phyloP scores from a whole-genome alignment of 2,113 vertebrate genomes.

The Perccottus glenii region DNA sequence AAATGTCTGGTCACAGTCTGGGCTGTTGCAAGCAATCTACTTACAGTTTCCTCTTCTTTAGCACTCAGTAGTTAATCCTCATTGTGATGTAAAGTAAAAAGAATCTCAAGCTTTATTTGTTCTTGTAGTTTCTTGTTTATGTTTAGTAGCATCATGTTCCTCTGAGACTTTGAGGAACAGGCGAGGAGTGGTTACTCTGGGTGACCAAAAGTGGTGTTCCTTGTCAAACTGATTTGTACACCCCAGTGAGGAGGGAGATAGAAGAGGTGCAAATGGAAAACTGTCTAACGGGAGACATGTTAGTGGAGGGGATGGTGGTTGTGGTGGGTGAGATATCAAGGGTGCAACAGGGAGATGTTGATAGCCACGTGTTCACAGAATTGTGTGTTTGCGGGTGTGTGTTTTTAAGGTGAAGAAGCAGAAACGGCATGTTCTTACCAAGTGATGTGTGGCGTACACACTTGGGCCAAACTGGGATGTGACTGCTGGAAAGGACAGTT shows the following conservation, averaged over 20 bases:
- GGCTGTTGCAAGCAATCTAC: slow-evolving; percentile 24
- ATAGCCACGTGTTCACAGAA: slow-evolving; percentile 33
- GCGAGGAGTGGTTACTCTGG: slow-evolving; percentile 38
- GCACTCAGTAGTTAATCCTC: slow-evolving; percentile 26
- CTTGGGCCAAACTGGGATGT: slow-evolving; percentile 2
- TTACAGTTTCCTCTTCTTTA: slow-evolving; percentile 32
- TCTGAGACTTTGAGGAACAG: slow-evolving; percentile 19
- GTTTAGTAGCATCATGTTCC: slow-evolving; percentile 60
- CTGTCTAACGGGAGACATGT: slow-evolving; percentile 62
- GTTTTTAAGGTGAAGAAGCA: slow-evolving; percentile 17
- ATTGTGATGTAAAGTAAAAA: slow-evolving; percentile 19
- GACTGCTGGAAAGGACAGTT: slow-evolving; percentile 13
- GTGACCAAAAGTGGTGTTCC: slow-evolving; percentile 68
- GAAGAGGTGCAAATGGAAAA: slow-evolving; percentile 86
- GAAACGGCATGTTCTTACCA: slow-evolving; percentile 18
- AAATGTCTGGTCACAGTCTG: slow-evolving; percentile 30
- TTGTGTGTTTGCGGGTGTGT: slow-evolving; percentile 27
- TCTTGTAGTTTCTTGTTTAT: slow-evolving; percentile 61
- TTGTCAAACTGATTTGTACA: slow-evolving; percentile 72
- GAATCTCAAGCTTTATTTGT: slow-evolving; percentile 13
- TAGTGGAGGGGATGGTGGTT: slow-evolving; percentile 58
- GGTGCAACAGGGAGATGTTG: slow-evolving; percentile 50
- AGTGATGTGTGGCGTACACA: slow-evolving; percentile 29
- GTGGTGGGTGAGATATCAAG: slow-evolving; percentile 51
- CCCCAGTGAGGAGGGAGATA: slow-evolving; percentile 62